Evolutionary conservation across 2,797 vertebrate species (phyloP), one percentile per base, ranked within the genome.

Genomic region (Xiphophorus birchmanni): DNA sequence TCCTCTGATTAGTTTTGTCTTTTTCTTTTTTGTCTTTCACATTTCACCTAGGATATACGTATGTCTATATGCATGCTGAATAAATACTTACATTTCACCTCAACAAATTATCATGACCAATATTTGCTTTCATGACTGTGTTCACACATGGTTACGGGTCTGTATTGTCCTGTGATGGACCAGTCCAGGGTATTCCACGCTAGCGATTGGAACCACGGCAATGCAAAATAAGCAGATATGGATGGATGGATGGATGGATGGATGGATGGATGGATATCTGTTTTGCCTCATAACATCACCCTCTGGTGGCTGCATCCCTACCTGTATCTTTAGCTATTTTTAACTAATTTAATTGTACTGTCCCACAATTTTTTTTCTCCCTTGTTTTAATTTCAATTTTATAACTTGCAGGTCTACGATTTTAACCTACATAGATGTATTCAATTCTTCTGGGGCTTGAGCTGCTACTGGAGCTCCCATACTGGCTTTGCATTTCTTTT

Each of bases 401-500:
- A 40, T 26, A 45, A 71, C 42, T 45, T 71, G 26, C 5, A 45
- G 12, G 40, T 26, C 11, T n/a, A 44, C 0, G 0, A 40, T 11
- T 37, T 23, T 71, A 56, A 72, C 50, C 21, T 12, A 23, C 17
- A 32, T 7, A 21, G 18, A 6, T 29, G 1, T 52, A 35, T 23
- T 60, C 23, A 29, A 9, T 40, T 29, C 2, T 50, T 40, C 54
- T 74, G 21, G 52, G 26, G 7, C 45, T 50, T 1, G 4, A 52
- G 45, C 35, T 32, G 18, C 48, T 67, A 35, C 72, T 48, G 45
- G 37, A 75, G 77, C 74, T 81, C 78, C 48, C 44, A 63, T 74
- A 47, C 67, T 80, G 77, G 37, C 54, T 79, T 76, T 74, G 56
- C 80, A 63, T 71, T 77, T 77, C 69, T 84, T 75, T 76, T 78